Base-by-base conservation (phyloP, 2,113 vertebrate species). In the Hydrochoerus hydrochaeris region DNA sequence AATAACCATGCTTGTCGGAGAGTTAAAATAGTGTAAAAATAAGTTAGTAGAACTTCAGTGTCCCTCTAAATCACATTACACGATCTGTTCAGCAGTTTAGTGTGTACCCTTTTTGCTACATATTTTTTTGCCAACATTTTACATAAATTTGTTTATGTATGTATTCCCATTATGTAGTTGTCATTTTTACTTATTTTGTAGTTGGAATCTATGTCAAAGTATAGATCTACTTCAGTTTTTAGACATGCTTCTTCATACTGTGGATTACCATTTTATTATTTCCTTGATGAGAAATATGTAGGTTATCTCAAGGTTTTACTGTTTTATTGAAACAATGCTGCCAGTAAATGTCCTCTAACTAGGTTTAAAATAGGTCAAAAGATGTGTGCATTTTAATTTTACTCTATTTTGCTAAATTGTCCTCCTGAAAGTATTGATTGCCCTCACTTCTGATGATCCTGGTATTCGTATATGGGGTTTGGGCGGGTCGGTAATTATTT, bases 1-100 rank as follows among this genome's bases (percentile, higher is more conserved):
- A 41, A 7, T 62, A 83, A 86, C 38, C 22, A n/a, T 94, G n/a
- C 46, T 94, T 90, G 5, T 30, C 96, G 60, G 80, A 95, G 84
- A 94, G 41, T 86, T 63, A 69, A 88, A 94, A 52, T 58, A 44
- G n/a, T 62, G 2, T 44, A 92, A 71, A 49, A 58, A 46, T 94
- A 78, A 91, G 52, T 90, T 58, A 63, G 35, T 93, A 35, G 75
- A 82, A 86, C 44, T 71, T 88, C 28, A 82, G 14, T 57, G 38
- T 32, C 41, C 17, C 26, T 93, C 26, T 41, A 46, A 89, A 52
- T 90, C 20, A 73, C 3, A 44, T 91, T 38, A 44, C 58, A 44
- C 52, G n/a, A 82, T 26, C 12, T 81, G n/a, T 85, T 77, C 49
- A 81, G 13, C 17, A 83, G 28, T 58, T 63, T 85, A 58, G 4